phyloP scores from a whole-genome alignment of 1,140 invertebrate genomes.

The Magallana gigas region DNA sequence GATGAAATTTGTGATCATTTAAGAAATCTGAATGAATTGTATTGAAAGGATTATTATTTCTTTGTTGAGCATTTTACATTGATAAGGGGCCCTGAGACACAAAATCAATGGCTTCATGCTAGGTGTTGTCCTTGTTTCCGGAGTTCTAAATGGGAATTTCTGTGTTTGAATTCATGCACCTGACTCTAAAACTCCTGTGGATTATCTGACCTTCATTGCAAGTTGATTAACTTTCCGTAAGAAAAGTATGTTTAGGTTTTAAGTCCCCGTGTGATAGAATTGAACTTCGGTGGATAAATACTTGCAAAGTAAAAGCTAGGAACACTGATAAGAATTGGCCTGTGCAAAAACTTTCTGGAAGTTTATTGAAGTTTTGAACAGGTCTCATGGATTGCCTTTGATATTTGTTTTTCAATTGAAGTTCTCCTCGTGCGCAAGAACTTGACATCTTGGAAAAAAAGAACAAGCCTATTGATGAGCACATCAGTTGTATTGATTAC shows the following conservation, averaged over 20 bases:
- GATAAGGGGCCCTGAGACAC: neutral
- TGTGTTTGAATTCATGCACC: neutral
- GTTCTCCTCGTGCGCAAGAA: neutral
- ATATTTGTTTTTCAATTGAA: neutral
- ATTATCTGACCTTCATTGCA: constrained; percentile 31
- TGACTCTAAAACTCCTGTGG: constrained; percentile 5
- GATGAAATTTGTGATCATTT: neutral
- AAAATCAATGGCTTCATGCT: constrained; percentile 10
- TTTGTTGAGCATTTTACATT: constrained; percentile 6
- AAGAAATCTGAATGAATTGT: neutral
- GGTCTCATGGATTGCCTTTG: neutral
- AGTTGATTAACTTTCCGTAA: constrained; percentile 20
- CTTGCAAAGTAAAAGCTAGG: neutral
- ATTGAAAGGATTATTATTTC: constrained; percentile 15
- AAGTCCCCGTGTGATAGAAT: neutral
- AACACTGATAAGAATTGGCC: constrained; percentile 7
- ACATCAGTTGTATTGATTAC: neutral
- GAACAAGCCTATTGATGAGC: neutral
- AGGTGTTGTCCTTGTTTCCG: neutral
- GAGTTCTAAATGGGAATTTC: neutral
- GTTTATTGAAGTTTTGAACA: constrained; percentile 3
- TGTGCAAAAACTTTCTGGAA: neutral
- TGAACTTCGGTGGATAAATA: neutral
- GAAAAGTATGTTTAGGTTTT: neutral
- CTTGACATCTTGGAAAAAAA: neutral